Evolutionary conservation across 2,113 vertebrate genomes (phyloP), one percentile per base, ranked within the genome.

Genomic region (Anarrhichthys ocellatus): DNA sequence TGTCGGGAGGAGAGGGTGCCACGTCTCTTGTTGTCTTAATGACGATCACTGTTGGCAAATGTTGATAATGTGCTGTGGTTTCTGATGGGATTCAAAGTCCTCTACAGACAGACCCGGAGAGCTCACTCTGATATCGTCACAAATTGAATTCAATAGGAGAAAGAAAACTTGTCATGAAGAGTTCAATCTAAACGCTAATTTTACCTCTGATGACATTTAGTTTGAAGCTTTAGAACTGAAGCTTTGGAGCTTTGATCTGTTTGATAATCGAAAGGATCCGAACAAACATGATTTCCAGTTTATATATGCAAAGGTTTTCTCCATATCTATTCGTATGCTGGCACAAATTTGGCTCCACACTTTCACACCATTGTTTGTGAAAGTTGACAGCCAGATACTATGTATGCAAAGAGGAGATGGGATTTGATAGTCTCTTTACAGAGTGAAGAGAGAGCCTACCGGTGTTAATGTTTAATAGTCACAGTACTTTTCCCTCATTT

Each of bases 391-490:
- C 14, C 58, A 61, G 17, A 61, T 18, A 18, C 58, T 61, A 15
- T 8, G 34, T 22, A 22, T 38, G 34, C 20, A 62, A 32, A 62
- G 8, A 18, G 15, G 3, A 9, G 15, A 32, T 61, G 13, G 29
- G 29, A 62, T 22, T 29, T 29, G 24, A 59, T 32, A 17, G n/a
- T 61, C 6, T 61, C 14, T 61, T 29, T 32, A 50, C 42, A 22
- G 10, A 54, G 9, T 1, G 52, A n/a, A 73, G 15, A 54, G 70
- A 48, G 29, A 52, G 11, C 17, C 61, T 17, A 34, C 29, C 8
- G n/a, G n/a, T n/a, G 65, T 66, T 54, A 74, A 65, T 42, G 20
- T 36, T 54, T 69, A 38, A 71, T 11, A 40, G 70, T 56, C 22
- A 22, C 5, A 22, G 9, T 1, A 11, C n/a, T 9, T 6, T 34